These are phyloP conservation scores for Diploscapter pachys DNA, from an alignment of 1,140 invertebrate species.

Conservation along the genomic window DNA sequence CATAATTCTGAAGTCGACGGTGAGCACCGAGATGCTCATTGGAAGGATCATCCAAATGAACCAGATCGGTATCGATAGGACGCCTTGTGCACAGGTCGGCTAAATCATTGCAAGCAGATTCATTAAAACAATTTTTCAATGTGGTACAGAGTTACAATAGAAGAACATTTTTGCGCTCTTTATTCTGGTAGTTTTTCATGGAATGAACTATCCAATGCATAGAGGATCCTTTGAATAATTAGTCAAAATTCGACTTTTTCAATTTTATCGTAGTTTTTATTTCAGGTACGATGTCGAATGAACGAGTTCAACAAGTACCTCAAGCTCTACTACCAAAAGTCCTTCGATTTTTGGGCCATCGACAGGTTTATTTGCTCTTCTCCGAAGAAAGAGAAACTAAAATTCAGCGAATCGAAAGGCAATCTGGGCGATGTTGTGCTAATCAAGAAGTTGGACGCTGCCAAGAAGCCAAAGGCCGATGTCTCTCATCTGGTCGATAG, in stretches of 20 bases:
- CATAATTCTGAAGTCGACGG: slow-evolving; percentile 29
- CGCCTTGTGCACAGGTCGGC: slow-evolving; percentile 41
- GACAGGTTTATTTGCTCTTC: slow-evolving; percentile 24
- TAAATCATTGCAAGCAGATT: not conserved
- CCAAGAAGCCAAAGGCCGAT: slow-evolving; percentile 32
- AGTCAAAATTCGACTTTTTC: not conserved
- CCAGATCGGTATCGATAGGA: slow-evolving; percentile 46
- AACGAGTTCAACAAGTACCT: slow-evolving; percentile 52
- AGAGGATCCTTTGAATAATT: no score
- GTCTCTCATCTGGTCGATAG: slow-evolving; percentile 45
- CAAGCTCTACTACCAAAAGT: slow-evolving; percentile 44
- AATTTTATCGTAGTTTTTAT: not conserved
- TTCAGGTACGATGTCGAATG: slow-evolving; percentile 43
- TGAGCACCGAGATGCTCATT: slow-evolving; percentile 41
- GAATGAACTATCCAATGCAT: no score
- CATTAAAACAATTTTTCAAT: not conserved
- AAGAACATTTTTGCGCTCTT: no score
- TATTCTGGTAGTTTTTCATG: no score
- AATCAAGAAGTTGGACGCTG: slow-evolving; percentile 38
- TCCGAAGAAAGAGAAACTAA: not conserved
- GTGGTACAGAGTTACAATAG: no score
- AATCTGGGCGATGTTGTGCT: slow-evolving; percentile 48
- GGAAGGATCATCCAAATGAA: slow-evolving; percentile 49
- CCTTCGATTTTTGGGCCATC: slow-evolving; percentile 49
- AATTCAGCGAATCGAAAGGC: slow-evolving; percentile 21